phyloP scores from a whole-genome alignment of 2,888 invertebrate species.

The Plagodis pulveraria region DNA sequence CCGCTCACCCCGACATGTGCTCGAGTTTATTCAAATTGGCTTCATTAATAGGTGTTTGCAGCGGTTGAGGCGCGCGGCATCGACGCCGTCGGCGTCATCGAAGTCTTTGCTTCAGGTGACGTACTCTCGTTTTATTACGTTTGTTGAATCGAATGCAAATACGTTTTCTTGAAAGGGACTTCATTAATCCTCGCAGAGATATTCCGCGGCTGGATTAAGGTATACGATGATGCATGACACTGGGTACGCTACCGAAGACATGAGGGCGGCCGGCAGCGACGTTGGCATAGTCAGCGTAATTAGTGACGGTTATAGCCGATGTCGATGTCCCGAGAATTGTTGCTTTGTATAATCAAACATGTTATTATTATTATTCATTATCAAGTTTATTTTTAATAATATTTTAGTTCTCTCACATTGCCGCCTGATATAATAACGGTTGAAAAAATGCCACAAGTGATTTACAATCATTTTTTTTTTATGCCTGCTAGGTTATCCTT shows the following conservation, averaged over 20 bases:
- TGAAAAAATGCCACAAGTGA: too few species aligned
- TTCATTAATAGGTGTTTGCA: slow-evolving; percentile 50
- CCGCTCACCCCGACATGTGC: slow-evolving; percentile 24
- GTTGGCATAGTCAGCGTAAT: background rate
- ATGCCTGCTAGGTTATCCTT: too few species aligned
- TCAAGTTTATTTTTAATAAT: too few species aligned
- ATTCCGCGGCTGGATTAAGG: background rate
- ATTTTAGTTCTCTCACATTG: too few species aligned
- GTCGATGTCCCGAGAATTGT: background rate
- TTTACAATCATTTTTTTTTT: too few species aligned
- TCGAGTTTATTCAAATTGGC: slow-evolving; percentile 60
- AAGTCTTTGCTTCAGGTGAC: slow-evolving; percentile 47
- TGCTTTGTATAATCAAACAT: background rate
- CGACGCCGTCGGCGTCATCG: background rate
- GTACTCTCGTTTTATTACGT: slow-evolving; percentile 17
- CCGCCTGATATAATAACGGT: too few species aligned
- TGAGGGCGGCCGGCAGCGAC: background rate
- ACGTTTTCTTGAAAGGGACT: background rate
- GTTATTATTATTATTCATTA: background rate
- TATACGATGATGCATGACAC: background rate
- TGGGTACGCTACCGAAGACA: background rate
- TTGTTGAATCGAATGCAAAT: slow-evolving; percentile 6
- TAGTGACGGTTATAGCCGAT: background rate
- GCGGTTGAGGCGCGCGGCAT: background rate
- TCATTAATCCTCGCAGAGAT: background rate